Evolutionary conservation across 2,888 invertebrate genomes (phyloP).

Genomic region (Acanthosepion lycidas): DNA sequence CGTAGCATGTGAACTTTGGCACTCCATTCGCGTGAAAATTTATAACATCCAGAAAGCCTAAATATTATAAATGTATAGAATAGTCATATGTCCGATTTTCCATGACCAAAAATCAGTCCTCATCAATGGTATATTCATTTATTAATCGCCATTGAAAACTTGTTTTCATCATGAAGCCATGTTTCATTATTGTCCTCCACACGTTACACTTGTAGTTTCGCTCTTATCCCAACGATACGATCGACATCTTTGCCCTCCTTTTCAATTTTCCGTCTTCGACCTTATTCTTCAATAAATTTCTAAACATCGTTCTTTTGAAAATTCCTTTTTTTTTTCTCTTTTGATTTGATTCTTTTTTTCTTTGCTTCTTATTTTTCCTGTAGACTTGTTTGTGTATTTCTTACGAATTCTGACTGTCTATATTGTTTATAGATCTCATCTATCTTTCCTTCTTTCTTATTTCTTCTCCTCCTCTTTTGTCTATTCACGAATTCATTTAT

Average conservation of each 20-base stretch:
- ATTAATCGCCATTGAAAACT: background rate
- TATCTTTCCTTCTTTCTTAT: too few species aligned
- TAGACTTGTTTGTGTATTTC: too few species aligned
- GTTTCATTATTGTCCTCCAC: background rate
- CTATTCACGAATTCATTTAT: background rate
- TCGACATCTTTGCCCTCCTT: background rate
- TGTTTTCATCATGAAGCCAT: background rate
- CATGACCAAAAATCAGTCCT: background rate
- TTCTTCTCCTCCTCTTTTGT: background rate
- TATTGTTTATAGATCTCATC: too few species aligned
- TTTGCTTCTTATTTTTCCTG: too few species aligned
- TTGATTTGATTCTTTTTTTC: too few species aligned
- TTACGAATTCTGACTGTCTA: too few species aligned
- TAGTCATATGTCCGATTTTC: background rate
- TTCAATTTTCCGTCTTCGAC: background rate
- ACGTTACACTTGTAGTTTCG: conserved; percentile 34
- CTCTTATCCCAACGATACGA: background rate
- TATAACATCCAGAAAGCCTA: too few species aligned
- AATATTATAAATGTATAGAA: background rate
- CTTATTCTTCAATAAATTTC: background rate
- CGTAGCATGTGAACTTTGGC: too few species aligned
- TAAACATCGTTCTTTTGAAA: background rate
- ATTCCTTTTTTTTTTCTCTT: too few species aligned
- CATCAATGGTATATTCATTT: background rate
- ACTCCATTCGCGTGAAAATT: too few species aligned